These are phyloP conservation scores for Phrynocephalus versicolor DNA, from an alignment of 2,113 vertebrate genomes.

Conservation along the genomic window DNA sequence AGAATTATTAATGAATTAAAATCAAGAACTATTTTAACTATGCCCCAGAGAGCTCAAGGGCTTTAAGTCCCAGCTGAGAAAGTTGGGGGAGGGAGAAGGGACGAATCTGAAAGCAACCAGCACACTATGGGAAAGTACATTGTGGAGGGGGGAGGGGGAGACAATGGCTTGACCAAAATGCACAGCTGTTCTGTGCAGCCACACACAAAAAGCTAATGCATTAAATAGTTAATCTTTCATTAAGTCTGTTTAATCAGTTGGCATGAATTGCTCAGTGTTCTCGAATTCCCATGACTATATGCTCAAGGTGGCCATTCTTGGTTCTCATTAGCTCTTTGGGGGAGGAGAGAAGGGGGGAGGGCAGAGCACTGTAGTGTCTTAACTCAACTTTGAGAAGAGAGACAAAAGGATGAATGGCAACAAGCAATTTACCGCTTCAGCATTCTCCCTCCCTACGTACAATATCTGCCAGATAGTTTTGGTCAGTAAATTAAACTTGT, in stretches of 20 bases:
- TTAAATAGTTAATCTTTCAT: conserved; percentile 72
- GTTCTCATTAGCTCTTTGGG: conserved; percentile 28
- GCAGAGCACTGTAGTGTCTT: neutral
- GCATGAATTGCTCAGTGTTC: conserved; percentile 59
- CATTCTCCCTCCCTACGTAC: neutral
- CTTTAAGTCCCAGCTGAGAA: conserved; percentile 51
- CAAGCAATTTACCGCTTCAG: neutral
- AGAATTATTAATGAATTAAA: conserved; percentile 66
- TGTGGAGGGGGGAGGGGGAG: conserved; percentile 33
- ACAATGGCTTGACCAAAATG: conserved; percentile 29
- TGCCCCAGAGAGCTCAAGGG: conserved; percentile 44
- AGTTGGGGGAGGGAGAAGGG: neutral
- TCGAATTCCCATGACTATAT: conserved; percentile 46
- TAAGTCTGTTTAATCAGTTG: conserved; percentile 67
- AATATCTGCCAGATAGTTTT: neutral
- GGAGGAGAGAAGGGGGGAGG: conserved; percentile 37
- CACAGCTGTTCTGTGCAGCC: conserved; percentile 61
- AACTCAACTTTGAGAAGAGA: conserved; percentile 16
- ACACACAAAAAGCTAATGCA: conserved; percentile 62
- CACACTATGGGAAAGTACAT: conserved; percentile 32
- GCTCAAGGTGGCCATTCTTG: conserved; percentile 47
- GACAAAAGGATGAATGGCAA: neutral
- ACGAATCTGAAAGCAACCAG: conserved; percentile 53
- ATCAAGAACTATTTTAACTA: conserved; percentile 52
- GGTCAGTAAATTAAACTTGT: neutral